These are phyloP conservation scores for Anas georgica DNA, from an alignment of 2,797 vertebrate species.

Conservation along the genomic window DNA sequence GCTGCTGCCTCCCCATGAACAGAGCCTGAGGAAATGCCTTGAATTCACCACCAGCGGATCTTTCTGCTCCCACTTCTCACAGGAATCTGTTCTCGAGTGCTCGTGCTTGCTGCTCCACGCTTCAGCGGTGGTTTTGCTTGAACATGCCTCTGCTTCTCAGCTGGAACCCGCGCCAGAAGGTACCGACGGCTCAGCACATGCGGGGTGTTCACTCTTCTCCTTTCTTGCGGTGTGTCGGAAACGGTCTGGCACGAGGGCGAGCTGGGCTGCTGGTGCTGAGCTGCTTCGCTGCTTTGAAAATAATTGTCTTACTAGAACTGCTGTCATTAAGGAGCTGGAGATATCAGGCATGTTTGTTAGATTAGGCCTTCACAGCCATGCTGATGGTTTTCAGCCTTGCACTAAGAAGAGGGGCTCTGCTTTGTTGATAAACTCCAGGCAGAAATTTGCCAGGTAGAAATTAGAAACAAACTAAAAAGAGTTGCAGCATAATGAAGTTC, in stretches of 20 bases:
- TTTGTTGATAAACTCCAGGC: constrained; percentile 25
- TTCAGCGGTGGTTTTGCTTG: not conserved
- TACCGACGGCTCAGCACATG: not conserved
- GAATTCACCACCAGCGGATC: not conserved
- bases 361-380: not conserved
- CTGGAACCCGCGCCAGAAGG: constrained; percentile 51
- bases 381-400: not conserved
- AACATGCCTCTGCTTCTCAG: constrained; percentile 10
- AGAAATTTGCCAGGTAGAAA: not conserved
- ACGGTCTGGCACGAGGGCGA: not conserved
- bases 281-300: not conserved
- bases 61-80: not conserved
- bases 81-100: not conserved
- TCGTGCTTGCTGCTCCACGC: accelerated
- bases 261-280: accelerated
- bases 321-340: not conserved
- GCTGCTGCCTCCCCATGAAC: not conserved
- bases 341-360: not conserved
- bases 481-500: not conserved
- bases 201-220: not conserved
- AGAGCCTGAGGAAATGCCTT: not conserved
- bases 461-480: not conserved
- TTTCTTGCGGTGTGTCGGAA: accelerated
- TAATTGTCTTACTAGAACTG: not conserved
- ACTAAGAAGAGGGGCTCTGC: not conserved